Evolutionary conservation across 2,888 invertebrate species (phyloP).

Genomic region (Minunthozetes semirufus): DNA sequence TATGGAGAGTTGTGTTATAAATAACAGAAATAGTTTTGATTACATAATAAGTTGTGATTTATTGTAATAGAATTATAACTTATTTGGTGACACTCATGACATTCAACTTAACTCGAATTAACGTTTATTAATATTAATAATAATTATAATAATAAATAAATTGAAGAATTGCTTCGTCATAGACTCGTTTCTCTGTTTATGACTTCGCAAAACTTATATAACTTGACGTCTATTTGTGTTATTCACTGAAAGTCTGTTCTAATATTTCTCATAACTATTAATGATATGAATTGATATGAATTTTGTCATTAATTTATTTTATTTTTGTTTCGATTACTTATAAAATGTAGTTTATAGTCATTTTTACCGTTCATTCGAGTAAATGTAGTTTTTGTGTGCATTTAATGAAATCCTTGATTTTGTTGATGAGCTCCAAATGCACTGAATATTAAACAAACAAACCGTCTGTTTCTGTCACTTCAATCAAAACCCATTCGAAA

Average conservation of each 20-base stretch:
- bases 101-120: background rate
- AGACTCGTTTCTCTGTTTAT: background rate
- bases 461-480: background rate
- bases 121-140: background rate
- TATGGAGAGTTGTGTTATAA: background rate
- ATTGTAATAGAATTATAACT: background rate
- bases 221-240: background rate
- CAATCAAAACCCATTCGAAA: background rate
- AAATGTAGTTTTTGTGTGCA: slow-evolving; percentile 5
- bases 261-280: background rate
- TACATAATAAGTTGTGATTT: background rate
- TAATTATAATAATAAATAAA: background rate
- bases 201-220: background rate
- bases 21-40: background rate
- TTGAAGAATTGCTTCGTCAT: slow-evolving; percentile 23
- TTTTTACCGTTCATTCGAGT: background rate
- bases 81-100: background rate
- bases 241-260: background rate
- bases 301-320: slow-evolving; percentile 13
- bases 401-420: slow-evolving; percentile 17
- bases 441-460: background rate
- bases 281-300: background rate
- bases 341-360: background rate
- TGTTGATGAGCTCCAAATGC: slow-evolving; percentile 4
- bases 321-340: background rate